These are phyloP conservation scores for Hippocampus abdominalis DNA, from an alignment of 2,113 vertebrate genomes.

Conservation along the genomic window DNA sequence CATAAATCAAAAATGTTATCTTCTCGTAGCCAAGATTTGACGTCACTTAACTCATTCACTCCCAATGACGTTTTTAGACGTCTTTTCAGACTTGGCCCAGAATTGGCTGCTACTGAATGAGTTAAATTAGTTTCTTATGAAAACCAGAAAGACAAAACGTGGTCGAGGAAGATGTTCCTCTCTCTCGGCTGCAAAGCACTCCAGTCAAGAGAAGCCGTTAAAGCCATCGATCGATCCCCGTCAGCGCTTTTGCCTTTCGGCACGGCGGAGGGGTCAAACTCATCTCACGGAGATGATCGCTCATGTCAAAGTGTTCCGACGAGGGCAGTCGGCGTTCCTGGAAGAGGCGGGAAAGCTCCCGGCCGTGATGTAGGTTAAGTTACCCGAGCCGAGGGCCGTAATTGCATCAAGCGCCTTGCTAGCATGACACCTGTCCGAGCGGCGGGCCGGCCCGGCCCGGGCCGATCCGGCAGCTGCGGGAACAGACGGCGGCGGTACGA, in stretches of 20 bases:
- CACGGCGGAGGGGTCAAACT: constrained; percentile 57
- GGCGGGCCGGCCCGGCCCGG: constrained; percentile 12
- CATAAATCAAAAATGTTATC: no score
- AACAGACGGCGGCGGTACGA: constrained; percentile 67
- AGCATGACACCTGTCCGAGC: constrained; percentile 63
- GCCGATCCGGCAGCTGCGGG: constrained; percentile 57
- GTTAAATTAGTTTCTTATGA: background rate
- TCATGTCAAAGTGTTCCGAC: constrained; percentile 52
- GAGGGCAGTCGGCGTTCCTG: constrained; percentile 47
- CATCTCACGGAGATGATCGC: constrained; percentile 57
- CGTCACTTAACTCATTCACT: no score
- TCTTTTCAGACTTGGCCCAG: no score
- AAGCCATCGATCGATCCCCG: constrained; percentile 58
- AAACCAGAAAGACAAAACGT: background rate
- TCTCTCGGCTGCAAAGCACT: constrained; percentile 17
- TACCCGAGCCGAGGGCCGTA: constrained; percentile 44
- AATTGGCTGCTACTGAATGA: no score
- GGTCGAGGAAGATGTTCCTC: constrained; percentile 2
- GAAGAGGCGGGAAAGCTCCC: constrained; percentile 46
- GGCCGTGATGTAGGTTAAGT: constrained; percentile 51
- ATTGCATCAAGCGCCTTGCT: constrained; percentile 49
- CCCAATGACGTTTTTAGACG: no score
- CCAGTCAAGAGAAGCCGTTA: constrained; percentile 30
- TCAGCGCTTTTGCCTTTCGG: constrained; percentile 54
- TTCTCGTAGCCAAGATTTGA: background rate